Evolutionary conservation across 2,113 vertebrate species (phyloP).

Genomic region (Ictidomys tridecemlineatus): DNA sequence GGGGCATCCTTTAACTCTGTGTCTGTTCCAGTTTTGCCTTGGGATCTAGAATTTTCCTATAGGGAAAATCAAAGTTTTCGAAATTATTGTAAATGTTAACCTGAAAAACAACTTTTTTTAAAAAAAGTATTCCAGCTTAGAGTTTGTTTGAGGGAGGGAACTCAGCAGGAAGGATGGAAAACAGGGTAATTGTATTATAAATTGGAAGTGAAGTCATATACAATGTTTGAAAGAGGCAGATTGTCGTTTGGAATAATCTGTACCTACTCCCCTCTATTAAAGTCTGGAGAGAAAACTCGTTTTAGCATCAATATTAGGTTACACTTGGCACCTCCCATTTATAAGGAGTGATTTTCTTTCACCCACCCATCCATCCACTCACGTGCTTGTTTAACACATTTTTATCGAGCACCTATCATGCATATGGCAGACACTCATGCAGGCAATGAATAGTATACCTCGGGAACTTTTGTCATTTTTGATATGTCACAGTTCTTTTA

Average conservation of each 20-base stretch:
- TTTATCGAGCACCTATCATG: neutral
- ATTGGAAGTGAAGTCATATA: neutral
- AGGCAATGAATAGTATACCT: rapidly evolving
- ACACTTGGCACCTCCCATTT: neutral
- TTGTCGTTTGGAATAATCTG: neutral
- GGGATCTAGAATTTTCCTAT: neutral
- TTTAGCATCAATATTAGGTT: neutral
- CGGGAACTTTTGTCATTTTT: neutral
- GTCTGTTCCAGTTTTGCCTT: neutral
- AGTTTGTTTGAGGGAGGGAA: neutral
- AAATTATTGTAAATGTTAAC: neutral
- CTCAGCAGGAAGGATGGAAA: too few species aligned
- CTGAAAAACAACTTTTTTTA: neutral
- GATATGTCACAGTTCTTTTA: rapidly evolving
- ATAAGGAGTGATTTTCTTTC: neutral
- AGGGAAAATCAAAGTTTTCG: neutral
- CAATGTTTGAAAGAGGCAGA: neutral
- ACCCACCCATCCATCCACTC: neutral
- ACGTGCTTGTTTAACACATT: neutral
- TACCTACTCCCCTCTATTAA: neutral
- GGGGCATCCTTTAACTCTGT: neutral
- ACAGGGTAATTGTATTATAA: neutral
- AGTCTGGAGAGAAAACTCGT: neutral
- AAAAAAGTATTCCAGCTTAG: neutral
- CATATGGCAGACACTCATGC: neutral